A percentile compares a stretch with the other conserved stretches of the same genome.
Evolutionary conservation across 1,140 invertebrate genomes (phyloP).

Genomic region (Melitaea cinxia): DNA sequence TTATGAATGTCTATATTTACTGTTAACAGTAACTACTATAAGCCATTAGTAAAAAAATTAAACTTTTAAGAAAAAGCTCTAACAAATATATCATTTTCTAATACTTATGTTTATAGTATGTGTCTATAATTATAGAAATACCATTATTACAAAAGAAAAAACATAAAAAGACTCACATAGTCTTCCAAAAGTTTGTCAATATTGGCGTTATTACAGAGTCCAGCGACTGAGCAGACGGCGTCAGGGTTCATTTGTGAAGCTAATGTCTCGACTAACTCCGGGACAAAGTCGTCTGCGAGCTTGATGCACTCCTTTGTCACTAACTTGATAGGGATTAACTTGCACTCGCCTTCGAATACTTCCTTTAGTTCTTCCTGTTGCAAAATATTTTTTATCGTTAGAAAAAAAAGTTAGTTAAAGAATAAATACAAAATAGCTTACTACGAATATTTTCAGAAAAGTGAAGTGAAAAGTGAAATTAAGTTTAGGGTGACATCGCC

Average conservation of each 20-base stretch:
- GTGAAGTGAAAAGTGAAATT: too few species aligned
- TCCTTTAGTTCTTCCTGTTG: conserved; percentile 89
- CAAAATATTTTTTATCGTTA: neutral
- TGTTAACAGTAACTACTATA: too few species aligned
- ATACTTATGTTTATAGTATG: too few species aligned
- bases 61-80: too few species aligned
- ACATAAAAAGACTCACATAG: conserved; percentile 60
- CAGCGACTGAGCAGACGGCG: conserved; percentile 92
- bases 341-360: conserved; percentile 95
- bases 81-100: too few species aligned
- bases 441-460: too few species aligned
- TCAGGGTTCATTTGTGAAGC: conserved; percentile 94
- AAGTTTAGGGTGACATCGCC: too few species aligned
- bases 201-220: conserved; percentile 90
- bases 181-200: conserved; percentile 86
- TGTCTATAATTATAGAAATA: too few species aligned
- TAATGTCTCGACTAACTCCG: conserved; percentile 92
- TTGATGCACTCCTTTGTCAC: conserved; percentile 90
- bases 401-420: too few species aligned
- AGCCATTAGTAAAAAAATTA: too few species aligned
- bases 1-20: too few species aligned
- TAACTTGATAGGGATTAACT: conserved; percentile 89
- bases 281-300: conserved; percentile 92
- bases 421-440: neutral
- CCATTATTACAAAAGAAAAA: neutral